Evolutionary conservation across 2,888 invertebrate species (phyloP), one percentile per base, ranked within the genome.

Genomic region (Beris morrisii): DNA sequence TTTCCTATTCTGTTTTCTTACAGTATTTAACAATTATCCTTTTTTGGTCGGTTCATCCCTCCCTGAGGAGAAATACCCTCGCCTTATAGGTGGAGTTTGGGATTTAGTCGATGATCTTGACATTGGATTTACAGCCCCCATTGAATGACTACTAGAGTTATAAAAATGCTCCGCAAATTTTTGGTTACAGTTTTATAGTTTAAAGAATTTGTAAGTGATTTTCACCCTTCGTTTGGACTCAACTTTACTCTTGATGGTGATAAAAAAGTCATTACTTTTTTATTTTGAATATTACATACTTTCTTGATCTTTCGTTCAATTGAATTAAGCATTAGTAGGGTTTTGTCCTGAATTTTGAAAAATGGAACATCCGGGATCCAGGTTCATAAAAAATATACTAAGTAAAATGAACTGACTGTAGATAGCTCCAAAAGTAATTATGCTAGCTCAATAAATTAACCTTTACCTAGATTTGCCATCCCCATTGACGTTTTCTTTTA

Each of bases 11-110:
- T 50, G 61, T 38, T 52, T 69, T 67, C 64, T 69, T 69, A 59
- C 65, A 64, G 69, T 69, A 64, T 69, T 69, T 69, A 69, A 69
- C 69, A 69, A 69, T 69, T 69, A 69, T 69, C 66, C 69, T 64
- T 65, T 46, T 63, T 57, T 48, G 50, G 67, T 55, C 64, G 64
- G 56, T 57, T 57, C 66, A 59, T 54, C 63, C 44, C 66, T 48
- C 66, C 63, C 55, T 50, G 15, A 48, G 53, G 50, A 31, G 32
- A 59, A 43, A 48, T 57, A 53, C 15, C 45, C 55, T 63, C 48
- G 32, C 64, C 38, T 38, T 46, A 54, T 38, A 63, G 54, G 52
- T 57, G 43, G 22, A 48, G 64, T 64, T 58, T 32, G 55, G 58
- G 46, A 46, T 50, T 54, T 12, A 48, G 31, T 31, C 53, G 58